Evolutionary conservation across 2,113 vertebrate species (phyloP).

Genomic region (Sula dactylatra): DNA sequence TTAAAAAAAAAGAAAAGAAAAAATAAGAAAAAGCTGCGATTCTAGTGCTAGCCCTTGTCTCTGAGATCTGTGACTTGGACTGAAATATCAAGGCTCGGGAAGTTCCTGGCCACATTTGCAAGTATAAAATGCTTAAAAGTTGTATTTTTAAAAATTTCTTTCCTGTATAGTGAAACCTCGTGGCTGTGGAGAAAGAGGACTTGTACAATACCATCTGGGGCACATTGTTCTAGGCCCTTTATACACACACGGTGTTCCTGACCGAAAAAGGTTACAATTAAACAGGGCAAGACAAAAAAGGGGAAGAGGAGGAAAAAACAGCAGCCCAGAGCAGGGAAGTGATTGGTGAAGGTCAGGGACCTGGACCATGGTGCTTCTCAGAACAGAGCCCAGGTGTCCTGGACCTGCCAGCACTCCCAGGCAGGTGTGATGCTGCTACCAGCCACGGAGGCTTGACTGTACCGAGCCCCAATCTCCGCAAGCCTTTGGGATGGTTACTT

Average conservation of each 20-base stretch:
- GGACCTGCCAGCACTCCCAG: rapidly evolving
- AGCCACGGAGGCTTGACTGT: rapidly evolving
- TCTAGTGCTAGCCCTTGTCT: neutral
- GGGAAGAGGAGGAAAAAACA: neutral
- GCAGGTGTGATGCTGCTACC: neutral
- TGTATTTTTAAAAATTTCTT: neutral
- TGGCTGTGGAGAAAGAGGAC: neutral
- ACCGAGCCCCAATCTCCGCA: neutral
- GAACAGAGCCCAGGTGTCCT: neutral
- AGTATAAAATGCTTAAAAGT: neutral
- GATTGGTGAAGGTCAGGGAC: neutral
- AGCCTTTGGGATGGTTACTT: neutral
- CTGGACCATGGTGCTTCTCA: rapidly evolving
- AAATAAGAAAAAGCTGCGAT: neutral
- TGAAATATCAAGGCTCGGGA: neutral
- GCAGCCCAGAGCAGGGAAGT: neutral
- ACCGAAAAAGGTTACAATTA: neutral
- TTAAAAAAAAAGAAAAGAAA: no score
- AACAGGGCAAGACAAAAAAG: neutral
- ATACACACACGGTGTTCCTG: neutral
- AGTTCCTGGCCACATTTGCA: neutral
- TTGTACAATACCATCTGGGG: neutral
- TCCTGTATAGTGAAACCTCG: neutral
- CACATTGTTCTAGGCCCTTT: constrained; percentile 34
- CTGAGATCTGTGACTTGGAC: neutral